Evolutionary conservation across 92 coral and sea anemone species (phyloP), one percentile per base, ranked within the genome.

Genomic region (Galaxea fascicularis): DNA sequence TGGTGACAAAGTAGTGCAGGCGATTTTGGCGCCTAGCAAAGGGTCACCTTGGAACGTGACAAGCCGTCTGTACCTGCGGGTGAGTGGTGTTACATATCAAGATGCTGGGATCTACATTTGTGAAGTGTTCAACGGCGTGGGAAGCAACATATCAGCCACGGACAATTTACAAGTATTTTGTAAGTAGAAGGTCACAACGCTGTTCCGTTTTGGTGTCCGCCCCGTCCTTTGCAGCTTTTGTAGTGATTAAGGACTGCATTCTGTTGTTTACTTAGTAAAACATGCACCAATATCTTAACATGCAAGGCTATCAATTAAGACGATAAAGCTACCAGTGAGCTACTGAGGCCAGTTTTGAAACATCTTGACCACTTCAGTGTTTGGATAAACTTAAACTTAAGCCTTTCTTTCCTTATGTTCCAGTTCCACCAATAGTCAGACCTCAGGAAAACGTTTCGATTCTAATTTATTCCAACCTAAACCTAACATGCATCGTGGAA

Each of bases 61-160:
- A 9, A 84, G 90, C 20, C 89, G 86, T 54, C 74, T 93, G 66
- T 93, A 82, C 49, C 89, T 93, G 58, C 90, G 90, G 22, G 71
- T 81, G 15, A 87, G 87, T 60, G 93, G 91, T 22, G 49, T 74
- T 31, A 84, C 92, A 29, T 84, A 79, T 71, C 47, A 54, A 15
- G 92, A 93, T 87, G 89, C 93, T 79, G 94, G 92, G 68, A 90
- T 90, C 82, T 93, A 93, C 89, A 83, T 93, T 75, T 93, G 96
- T 59, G 64, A 68, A 59, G 93, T 59, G 24, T 70, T 29, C 59
- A 86, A 81, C 72, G 79, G 77, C 4, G 69, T 86, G 5, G 81
- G 84, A 10, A 76, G 65, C 30, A 58, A 80, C 26, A 79, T 20
- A 6, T 62, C 88, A 1, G 74, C 35, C 1, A 28, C 45, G 57